Base-by-base conservation (phyloP, 2,797 vertebrate species). In the Petrocephalus schoutedeni region DNA sequence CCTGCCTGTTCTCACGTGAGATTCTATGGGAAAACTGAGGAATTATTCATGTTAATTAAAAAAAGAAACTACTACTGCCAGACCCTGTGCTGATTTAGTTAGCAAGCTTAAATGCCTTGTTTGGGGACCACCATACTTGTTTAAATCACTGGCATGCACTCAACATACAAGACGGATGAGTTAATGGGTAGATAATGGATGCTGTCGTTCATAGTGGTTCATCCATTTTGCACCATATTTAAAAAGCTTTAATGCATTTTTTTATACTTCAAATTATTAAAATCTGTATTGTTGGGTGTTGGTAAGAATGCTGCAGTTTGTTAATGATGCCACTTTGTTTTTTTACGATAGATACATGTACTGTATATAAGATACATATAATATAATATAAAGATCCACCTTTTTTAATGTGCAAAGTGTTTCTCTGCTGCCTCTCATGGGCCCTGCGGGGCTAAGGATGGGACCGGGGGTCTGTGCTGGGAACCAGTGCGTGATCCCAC, bases 41-140 rank as follows among this genome's bases (percentile, higher is more conserved):
- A 87, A 85, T 87, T 88, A 88, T 59, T 56, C 54, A 86, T 88
- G 89, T 91, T 92, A 92, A 92, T 93, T 93, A 91, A 92, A 91
- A 92, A 90, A 86, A 89, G 89, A 89, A 89, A 90, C 87, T 41
- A 89, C 87, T 89, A 87, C 77, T 53, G 89, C 89, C 89, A 90
- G 87, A 85, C 71, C 87, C 67, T 77, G 45, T 49, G 9, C 28
- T 74, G 83, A 74, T 86, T 86, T 56, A 57, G 36, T 57, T n/a
- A 23, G 32, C 64, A 71, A 16, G 87, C 89, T 74, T 85, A 89
- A 88, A 71, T 80, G 32, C 87, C 86, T 86, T 64, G 86, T 87
- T 90, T 90, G 88, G 19, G 90, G 90, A 91, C 89, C 85, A 74
- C 89, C 91, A 89, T 49, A 59, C 88, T 51, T 19, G 23, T 45